Conservation (phyloP, 2,113 vertebrate species). For the Apus apus region DNA sequence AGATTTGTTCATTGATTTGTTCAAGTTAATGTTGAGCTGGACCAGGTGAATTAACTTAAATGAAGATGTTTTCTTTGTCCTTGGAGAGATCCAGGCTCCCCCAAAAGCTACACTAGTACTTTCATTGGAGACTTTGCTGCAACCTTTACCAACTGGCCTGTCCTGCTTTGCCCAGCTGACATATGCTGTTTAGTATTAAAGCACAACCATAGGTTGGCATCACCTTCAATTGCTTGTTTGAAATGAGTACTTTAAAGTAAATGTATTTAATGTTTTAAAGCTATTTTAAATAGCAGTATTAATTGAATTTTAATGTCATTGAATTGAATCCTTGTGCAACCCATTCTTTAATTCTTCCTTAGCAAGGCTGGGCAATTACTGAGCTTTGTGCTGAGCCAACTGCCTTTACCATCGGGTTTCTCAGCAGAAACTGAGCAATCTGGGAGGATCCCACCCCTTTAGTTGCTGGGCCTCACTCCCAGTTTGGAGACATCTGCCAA, state of each 20-base stretch:
- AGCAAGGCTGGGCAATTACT: background rate
- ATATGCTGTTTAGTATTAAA: background rate
- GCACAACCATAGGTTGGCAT: background rate
- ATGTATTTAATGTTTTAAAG: background rate
- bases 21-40: background rate
- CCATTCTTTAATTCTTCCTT: background rate
- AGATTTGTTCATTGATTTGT: background rate
- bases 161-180: background rate
- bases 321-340: background rate
- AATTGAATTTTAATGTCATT: background rate
- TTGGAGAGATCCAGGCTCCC: background rate
- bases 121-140: background rate
- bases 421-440: background rate
- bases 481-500: background rate
- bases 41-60: background rate
- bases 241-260: background rate
- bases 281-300: background rate
- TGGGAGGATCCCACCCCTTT: background rate
- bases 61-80: background rate
- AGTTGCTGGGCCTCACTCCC: background rate
- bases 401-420: background rate
- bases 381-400: background rate
- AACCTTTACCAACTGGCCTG: fast-evolving
- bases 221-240: background rate
- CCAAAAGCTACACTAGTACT: background rate